phyloP scores from a whole-genome alignment of 2,797 vertebrate genomes.

The Denticeps clupeoides region DNA sequence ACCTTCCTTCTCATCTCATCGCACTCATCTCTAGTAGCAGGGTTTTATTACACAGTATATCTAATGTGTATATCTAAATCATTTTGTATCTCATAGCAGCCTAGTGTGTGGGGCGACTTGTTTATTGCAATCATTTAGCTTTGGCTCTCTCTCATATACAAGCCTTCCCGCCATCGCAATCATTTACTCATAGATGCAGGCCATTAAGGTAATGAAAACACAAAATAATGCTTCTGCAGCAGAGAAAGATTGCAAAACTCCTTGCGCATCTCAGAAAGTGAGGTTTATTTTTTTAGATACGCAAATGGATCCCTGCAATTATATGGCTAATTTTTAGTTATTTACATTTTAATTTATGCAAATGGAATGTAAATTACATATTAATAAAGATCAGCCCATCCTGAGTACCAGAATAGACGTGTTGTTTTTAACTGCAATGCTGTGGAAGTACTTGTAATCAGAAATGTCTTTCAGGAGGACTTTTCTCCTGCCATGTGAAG shows the following conservation, averaged over 20 bases:
- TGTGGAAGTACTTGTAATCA: conserved; percentile 16
- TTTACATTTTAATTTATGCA: conserved; percentile 31
- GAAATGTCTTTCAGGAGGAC: conserved; percentile 16
- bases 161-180: conserved; percentile 3
- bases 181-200: conserved; percentile 5
- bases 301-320: neutral
- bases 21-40: too few species aligned
- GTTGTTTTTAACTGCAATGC: neutral
- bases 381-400: conserved; percentile 24
- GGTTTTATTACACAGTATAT: conserved; percentile 12
- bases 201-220: conserved; percentile 17
- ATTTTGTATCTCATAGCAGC: conserved; percentile 8
- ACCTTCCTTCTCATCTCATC: too few species aligned
- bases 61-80: too few species aligned
- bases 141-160: conserved; percentile 1
- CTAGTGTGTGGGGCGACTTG: neutral
- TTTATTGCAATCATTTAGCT: conserved; percentile 12
- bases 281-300: conserved; percentile 5
- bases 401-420: neutral
- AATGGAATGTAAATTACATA: conserved; percentile 32
- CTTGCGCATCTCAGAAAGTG: neutral
- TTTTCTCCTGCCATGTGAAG: neutral
- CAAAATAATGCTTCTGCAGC: neutral
- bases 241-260: neutral
- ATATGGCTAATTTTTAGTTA: conserved; percentile 8